Percentiles rank a stretch among this genome's conserved stretches.
Conservation (phyloP, 2,797 vertebrate species). For the Pelobates cultripes region DNA sequence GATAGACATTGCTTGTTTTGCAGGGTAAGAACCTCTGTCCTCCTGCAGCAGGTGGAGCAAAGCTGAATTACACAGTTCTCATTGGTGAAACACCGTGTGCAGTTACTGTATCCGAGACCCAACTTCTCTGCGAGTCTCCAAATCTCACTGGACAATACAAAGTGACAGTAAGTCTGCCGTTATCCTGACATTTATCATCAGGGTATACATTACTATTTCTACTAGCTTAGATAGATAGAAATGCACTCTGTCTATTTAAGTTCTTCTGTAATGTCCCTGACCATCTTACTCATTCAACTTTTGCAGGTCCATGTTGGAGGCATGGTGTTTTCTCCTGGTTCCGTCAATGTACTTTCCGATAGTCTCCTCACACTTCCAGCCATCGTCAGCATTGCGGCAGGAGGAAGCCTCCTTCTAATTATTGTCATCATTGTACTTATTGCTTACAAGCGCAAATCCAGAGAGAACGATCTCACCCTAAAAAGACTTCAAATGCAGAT, state of each 20-base stretch:
- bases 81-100: slow-evolving; percentile 93
- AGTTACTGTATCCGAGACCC: slow-evolving; percentile 93
- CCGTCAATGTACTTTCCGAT: slow-evolving; percentile 90
- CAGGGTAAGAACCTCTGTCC: slow-evolving; percentile 97
- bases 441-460: slow-evolving; percentile 96
- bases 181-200: neutral
- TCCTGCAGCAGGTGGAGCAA: slow-evolving; percentile 87
- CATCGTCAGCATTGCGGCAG: slow-evolving; percentile 94
- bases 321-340: slow-evolving; percentile 89
- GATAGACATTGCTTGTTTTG: neutral
- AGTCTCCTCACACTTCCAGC: slow-evolving; percentile 94
- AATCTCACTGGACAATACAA: slow-evolving; percentile 95
- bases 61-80: slow-evolving; percentile 96
- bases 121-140: slow-evolving; percentile 95
- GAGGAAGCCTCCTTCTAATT: slow-evolving; percentile 93
- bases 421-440: slow-evolving; percentile 98
- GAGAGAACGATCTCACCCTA: slow-evolving; percentile 95
- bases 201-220: neutral
- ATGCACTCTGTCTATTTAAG: neutral
- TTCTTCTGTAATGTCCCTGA: neutral
- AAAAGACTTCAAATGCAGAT: slow-evolving; percentile 99
- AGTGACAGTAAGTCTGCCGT: slow-evolving; percentile 75
- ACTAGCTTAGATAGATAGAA: neutral
- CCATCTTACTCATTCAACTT: slow-evolving; percentile 11
- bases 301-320: slow-evolving; percentile 92